Evolutionary conservation across 2,888 invertebrate species (phyloP).

Genomic region (Drosophila tanythrix): DNA sequence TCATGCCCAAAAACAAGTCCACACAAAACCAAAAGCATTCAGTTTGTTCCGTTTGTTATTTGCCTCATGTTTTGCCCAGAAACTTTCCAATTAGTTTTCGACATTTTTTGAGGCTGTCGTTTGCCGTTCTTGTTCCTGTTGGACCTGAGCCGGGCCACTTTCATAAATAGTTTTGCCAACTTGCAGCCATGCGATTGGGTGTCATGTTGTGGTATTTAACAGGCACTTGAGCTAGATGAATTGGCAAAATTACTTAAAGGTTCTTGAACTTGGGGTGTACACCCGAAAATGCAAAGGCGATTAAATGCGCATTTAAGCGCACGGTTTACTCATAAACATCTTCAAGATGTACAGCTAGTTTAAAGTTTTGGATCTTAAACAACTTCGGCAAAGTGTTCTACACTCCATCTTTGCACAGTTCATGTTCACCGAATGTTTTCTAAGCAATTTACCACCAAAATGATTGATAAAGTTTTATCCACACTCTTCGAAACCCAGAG

Average conservation of each 20-base stretch:
- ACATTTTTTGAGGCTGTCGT: conserved; percentile 46
- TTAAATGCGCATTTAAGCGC: conserved; percentile 29
- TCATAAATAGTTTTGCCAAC: conserved; percentile 61
- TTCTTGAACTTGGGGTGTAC: conserved; percentile 27
- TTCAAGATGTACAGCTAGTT: background rate
- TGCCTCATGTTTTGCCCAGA: conserved; percentile 39
- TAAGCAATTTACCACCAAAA: conserved; percentile 83
- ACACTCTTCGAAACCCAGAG: conserved; percentile 23
- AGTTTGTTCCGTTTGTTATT: conserved; percentile 41
- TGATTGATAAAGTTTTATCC: conserved; percentile 82
- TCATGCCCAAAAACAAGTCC: conserved; percentile 29
- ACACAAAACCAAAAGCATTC: conserved; percentile 40
- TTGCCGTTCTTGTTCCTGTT: conserved; percentile 17
- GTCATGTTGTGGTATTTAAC: conserved; percentile 60
- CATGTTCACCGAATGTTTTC: conserved; percentile 75
- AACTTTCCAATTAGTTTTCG: conserved; percentile 71
- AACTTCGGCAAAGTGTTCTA: conserved; percentile 13
- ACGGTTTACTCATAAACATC: conserved; percentile 31
- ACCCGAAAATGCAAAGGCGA: conserved; percentile 27
- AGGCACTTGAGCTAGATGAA: conserved; percentile 66
- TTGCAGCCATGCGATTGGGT: conserved; percentile 45
- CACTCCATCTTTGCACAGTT: conserved; percentile 35
- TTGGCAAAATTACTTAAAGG: conserved; percentile 66
- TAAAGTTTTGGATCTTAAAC: conserved; percentile 1
- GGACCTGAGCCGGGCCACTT: conserved; percentile 33